Percentiles rank a stretch among this genome's conserved stretches.
These are phyloP conservation scores for Strix aluco DNA, from an alignment of 2,113 vertebrate species.

Conservation along the genomic window DNA sequence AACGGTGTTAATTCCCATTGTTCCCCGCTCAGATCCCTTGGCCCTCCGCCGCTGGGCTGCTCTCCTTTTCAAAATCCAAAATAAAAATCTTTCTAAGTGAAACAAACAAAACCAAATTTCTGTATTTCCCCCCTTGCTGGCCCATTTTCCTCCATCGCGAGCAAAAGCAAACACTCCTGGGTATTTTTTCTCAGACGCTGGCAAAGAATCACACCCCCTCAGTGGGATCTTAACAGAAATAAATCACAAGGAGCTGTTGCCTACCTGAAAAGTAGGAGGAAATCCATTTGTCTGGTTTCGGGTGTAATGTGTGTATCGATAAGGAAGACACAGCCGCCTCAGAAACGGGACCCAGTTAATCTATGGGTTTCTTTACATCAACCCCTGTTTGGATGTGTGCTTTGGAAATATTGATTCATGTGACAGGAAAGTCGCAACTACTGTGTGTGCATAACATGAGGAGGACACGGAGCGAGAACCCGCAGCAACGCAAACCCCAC, in stretches of 20 bases:
- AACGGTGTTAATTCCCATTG: conserved; percentile 45
- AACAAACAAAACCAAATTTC: neutral
- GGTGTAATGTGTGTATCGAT: conserved; percentile 13
- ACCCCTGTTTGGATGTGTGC: neutral
- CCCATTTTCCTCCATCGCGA: neutral
- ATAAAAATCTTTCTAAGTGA: neutral
- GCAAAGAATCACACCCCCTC: neutral
- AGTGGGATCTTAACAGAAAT: conserved; percentile 22
- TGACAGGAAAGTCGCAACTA: neutral
- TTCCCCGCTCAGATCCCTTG: conserved; percentile 3
- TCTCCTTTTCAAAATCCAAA: neutral
- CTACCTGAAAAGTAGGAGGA: conserved; percentile 51
- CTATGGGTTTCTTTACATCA: neutral
- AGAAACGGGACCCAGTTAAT: neutral
- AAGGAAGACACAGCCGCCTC: conserved; percentile 22
- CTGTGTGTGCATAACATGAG: neutral
- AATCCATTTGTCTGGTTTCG: conserved; percentile 39
- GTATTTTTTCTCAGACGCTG: neutral
- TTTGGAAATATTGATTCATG: neutral
- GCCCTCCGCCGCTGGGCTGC: neutral
- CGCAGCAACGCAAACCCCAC: neutral
- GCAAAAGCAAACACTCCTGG: conserved; percentile 3
- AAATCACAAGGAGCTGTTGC: conserved; percentile 44
- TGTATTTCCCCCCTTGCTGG: neutral
- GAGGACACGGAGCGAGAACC: neutral